Conservation (phyloP, 2,888 invertebrate species). For the Darwinula stevensoni region DNA sequence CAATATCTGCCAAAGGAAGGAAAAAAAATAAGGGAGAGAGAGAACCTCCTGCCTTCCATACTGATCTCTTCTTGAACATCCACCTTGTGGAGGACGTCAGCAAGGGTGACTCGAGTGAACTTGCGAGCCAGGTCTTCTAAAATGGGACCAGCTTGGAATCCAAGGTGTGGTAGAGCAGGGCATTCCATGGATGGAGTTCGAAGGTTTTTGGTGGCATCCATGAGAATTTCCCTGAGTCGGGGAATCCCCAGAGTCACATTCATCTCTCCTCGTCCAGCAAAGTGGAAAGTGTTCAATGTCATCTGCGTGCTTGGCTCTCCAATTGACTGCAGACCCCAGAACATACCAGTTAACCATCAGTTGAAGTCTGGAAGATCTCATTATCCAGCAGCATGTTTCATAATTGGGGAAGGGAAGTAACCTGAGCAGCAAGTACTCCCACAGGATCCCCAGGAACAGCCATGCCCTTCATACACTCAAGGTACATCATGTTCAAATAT, state of each 20-base stretch:
- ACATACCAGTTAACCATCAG: constrained; percentile 3
- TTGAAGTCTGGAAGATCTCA: no score
- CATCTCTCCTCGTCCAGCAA: constrained; percentile 98
- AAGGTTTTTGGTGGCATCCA: constrained; percentile 69
- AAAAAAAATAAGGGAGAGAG: no score
- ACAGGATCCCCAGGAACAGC: constrained; percentile 85
- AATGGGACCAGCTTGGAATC: neutral
- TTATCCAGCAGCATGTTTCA: no score
- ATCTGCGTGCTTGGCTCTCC: constrained; percentile 99
- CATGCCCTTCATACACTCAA: constrained; percentile 42
- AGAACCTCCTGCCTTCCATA: no score
- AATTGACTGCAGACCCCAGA: constrained; percentile 43
- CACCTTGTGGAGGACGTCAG: constrained; percentile 43
- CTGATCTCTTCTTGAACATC: constrained; percentile 27
- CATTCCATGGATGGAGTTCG: constrained; percentile 92
- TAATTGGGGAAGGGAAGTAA: constrained; percentile 11
- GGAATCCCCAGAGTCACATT: constrained; percentile 99
- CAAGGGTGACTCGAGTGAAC: constrained; percentile 43
- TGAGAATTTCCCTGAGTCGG: constrained; percentile 75
- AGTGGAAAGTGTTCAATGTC: constrained; percentile 99
- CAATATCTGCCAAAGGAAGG: no score
- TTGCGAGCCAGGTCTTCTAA: constrained; percentile 31
- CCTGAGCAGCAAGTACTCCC: constrained; percentile 75
- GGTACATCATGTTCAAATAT: constrained; percentile 39
- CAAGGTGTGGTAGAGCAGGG: constrained; percentile 30